These are phyloP conservation scores for Cydia amplana DNA, from an alignment of 1,140 invertebrate genomes.

Conservation along the genomic window DNA sequence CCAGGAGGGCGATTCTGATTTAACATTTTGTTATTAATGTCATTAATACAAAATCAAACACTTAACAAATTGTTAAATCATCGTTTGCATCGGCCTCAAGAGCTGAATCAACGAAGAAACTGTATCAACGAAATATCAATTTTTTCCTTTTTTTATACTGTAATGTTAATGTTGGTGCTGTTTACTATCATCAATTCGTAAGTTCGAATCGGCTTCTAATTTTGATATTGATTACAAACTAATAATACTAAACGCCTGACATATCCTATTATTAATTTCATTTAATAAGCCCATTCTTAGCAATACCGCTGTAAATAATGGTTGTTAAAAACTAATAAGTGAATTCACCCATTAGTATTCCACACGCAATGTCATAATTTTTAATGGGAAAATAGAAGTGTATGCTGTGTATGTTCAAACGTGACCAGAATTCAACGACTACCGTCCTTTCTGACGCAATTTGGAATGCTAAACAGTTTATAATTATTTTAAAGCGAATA, in stretches of 20 bases:
- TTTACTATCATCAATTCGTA: not conserved
- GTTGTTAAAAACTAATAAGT: slow-evolving; percentile 28
- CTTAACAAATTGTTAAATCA: too few species aligned
- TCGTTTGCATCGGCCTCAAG: too few species aligned
- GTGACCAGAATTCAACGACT: slow-evolving; percentile 23
- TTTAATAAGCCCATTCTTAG: not conserved
- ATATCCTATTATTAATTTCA: not conserved
- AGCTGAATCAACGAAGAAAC: too few species aligned
- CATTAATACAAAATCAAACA: too few species aligned
- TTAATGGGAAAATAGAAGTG: slow-evolving; percentile 29
- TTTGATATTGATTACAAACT: too few species aligned
- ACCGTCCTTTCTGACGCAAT: slow-evolving; percentile 9
- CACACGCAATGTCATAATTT: slow-evolving; percentile 26
- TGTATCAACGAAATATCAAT: too few species aligned
- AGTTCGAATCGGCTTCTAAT: not conserved
- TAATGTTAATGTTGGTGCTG: too few species aligned
- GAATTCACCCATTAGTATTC: slow-evolving; percentile 27
- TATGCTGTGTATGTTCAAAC: not conserved
- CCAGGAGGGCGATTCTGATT: too few species aligned
- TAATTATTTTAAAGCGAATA: not conserved
- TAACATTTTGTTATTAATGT: too few species aligned
- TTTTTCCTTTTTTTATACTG: too few species aligned
- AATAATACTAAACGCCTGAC: too few species aligned
- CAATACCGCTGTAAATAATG: not conserved
- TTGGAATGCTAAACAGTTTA: not conserved